Evolutionary conservation across 1,140 invertebrate genomes (phyloP), one percentile per base, ranked within the genome.

Genomic region (Zeugodacus cucurbitae): DNA sequence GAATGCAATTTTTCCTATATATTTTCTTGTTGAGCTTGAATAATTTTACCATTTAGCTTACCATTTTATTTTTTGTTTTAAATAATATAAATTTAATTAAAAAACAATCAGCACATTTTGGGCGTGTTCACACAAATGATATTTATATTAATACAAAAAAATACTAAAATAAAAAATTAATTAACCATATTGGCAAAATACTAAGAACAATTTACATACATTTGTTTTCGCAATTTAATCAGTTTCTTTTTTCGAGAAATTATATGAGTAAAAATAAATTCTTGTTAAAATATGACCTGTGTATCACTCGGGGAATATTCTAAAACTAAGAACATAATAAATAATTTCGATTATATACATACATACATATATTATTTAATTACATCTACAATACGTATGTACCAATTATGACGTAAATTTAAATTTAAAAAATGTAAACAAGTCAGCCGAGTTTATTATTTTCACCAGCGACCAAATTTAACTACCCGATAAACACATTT

Each of bases 1-100:
- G 1, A 67, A n/a, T 11, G 1, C 29, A 2, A 67, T 74, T 37
- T 22, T 37, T 74, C 20, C 6, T 20, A 37, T 67, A n/a, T 17
- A 32, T 67, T 67, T 17, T 26, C 32, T 37, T 41, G 34, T 17
- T 67, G 48, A 11, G 48, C 20, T 20, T 54, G 14, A 20, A 32
- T 67, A 32, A 17, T 4, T 62, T 62, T 62, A 10, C 10, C 7
- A 32, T 67, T 62, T 67, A 54, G 48, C 48, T 32, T 67, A 1
- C 29, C 64, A 32, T 67, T 67, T 74, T 37, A 74, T 41, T 41
- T 37, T 37, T 74, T n/a, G n/a, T 74, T 37, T 5, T 41, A 74
- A 74, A 74, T 41, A 74, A 74, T 74, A 62, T 37, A 20, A 74
- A 74, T 41, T 74, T 74, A 32, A 74, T 41, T 74, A 74, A 74